Base-by-base conservation (phyloP, 2,797 vertebrate genomes). In the Numenius phaeopus region DNA sequence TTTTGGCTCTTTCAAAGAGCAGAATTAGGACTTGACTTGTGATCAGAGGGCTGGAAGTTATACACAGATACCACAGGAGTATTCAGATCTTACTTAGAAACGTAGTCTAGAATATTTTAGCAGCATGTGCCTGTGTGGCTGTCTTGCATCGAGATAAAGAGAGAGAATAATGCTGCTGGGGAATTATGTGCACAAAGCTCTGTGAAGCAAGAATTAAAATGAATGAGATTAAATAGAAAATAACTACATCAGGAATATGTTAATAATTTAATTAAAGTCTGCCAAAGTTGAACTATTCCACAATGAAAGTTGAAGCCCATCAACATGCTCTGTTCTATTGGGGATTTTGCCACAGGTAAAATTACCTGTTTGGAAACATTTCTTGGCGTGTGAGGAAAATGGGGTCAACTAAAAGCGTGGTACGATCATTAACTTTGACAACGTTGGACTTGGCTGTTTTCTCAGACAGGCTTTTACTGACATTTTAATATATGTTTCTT, bases 181-280 rank as follows among this genome's bases (percentile, higher is more conserved):
- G 80, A 98, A 91, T 97, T 91, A 57, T 9, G 54, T 90, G 80
- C 93, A 92, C 90, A 95, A 95, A 96, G 86, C 89, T 77, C 91
- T 90, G 42, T 81, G 94, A 97, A 96, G 96, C 78, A 78, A 82
- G 82, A 94, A 96, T 95, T 94, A 88, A 96, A 97, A 95, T 95
- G 95, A 97, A 95, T 78, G 91, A 94, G 83, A 97, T 95, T 96
- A 97, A 91, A 78, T 22, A 88, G 90, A 96, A 98, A 97, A 96
- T 96, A 97, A 95, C 82, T 94, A 92, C 91, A 95, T 95, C 93
- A 91, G 83, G 94, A 95, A 95, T 92, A 82, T 94, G 90, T 92
- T 97, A 97, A 75, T 95, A 89, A 96, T 94, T 97, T 98, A 96
- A 97, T 97, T 98, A 97, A 97, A 96, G 78, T 83, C 78, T 90